phyloP scores from a whole-genome alignment of 1,140 invertebrate genomes.

The Aphelenchoides fujianensis region DNA sequence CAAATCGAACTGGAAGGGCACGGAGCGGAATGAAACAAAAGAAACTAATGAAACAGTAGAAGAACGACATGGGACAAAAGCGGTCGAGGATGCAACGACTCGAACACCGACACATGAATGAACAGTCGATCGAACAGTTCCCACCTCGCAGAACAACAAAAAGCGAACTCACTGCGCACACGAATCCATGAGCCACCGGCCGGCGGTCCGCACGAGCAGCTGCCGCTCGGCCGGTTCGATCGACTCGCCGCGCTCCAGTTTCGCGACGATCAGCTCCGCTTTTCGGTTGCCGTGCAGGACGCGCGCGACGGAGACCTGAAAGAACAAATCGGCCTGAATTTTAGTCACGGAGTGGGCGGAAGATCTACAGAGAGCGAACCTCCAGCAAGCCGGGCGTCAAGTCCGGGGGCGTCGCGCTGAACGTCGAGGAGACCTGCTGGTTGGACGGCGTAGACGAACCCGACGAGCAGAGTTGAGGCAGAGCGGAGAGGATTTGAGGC shows the following conservation, averaged over 20 bases:
- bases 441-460: neutral
- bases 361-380: neutral
- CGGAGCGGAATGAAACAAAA: too few species aligned
- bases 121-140: too few species aligned
- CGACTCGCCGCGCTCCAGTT: neutral
- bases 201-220: slow-evolving; percentile 9
- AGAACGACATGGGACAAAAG: too few species aligned
- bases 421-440: neutral
- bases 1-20: too few species aligned
- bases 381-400: neutral
- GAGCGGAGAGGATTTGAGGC: neutral
- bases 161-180: neutral
- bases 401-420: neutral
- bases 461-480: neutral
- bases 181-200: slow-evolving; percentile 18
- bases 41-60: too few species aligned
- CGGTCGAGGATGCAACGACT: too few species aligned
- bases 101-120: too few species aligned
- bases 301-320: neutral
- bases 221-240: slow-evolving; percentile 18
- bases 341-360: neutral
- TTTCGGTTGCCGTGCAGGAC: slow-evolving; percentile 2
- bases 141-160: too few species aligned
- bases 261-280: slow-evolving; percentile 10
- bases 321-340: neutral